phyloP scores from a whole-genome alignment of 2,888 invertebrate genomes.

The Mechanitis mazaeus region DNA sequence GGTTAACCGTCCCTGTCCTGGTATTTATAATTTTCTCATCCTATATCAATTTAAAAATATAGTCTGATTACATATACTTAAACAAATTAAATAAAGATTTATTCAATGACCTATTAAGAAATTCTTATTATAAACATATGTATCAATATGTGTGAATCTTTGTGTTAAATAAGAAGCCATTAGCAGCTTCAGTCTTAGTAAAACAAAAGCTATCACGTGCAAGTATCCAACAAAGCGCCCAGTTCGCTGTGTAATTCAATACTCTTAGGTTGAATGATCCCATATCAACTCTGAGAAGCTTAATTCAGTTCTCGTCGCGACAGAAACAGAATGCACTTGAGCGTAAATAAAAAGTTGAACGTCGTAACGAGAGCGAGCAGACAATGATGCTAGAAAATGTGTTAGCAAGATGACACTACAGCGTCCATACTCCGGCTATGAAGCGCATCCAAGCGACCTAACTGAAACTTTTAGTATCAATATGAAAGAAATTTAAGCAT shows the following conservation, averaged over 20 bases:
- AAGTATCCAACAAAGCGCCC: slow-evolving; percentile 70
- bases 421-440: slow-evolving; percentile 40
- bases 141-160: too few species aligned
- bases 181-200: slow-evolving; percentile 19
- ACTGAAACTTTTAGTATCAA: too few species aligned
- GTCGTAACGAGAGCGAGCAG: slow-evolving; percentile 61
- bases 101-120: too few species aligned
- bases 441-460: slow-evolving; percentile 38
- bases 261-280: slow-evolving; percentile 74
- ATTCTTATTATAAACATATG: too few species aligned
- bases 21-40: too few species aligned
- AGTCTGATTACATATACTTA: too few species aligned
- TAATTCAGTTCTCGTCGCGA: slow-evolving; percentile 71
- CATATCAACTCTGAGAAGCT: slow-evolving; percentile 72
- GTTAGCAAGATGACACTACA: slow-evolving; percentile 63
- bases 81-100: too few species aligned
- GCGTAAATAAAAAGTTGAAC: slow-evolving; percentile 76
- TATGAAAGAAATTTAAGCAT: too few species aligned
- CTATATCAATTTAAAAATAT: too few species aligned
- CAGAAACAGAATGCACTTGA: slow-evolving; percentile 71
- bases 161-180: slow-evolving; percentile 3
- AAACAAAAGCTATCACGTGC: slow-evolving; percentile 70
- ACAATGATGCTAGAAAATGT: slow-evolving; percentile 73
- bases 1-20: too few species aligned
- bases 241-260: slow-evolving; percentile 71